Conservation (phyloP, 1,140 invertebrate genomes). For the Ganaspis sp. region DNA sequence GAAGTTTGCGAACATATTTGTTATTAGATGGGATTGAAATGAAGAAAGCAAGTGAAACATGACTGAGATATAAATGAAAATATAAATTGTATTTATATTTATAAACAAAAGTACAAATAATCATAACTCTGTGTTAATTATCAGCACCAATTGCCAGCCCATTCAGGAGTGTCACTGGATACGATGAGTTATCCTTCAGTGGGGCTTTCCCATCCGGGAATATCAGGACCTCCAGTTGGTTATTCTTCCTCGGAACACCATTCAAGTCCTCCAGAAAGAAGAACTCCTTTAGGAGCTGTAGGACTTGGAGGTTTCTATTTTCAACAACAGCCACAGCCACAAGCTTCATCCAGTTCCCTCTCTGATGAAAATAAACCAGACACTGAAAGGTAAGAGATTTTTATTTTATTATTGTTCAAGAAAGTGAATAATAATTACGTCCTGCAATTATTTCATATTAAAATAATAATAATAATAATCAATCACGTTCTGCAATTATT, state of each 20-base stretch:
- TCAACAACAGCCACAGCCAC: conserved; percentile 77
- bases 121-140: conserved; percentile 27
- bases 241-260: conserved; percentile 77
- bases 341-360: conserved; percentile 74
- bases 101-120: background rate
- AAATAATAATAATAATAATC: no score
- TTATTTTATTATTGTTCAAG: no score
- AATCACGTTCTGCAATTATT: no score
- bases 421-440: no score
- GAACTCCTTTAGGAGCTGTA: conserved; percentile 88
- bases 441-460: conserved; percentile 19
- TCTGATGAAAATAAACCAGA: conserved; percentile 89
- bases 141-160: conserved; percentile 64
- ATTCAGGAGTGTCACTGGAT: conserved; percentile 61
- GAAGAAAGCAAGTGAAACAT: no score
- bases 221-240: conserved; percentile 57
- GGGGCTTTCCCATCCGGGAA: conserved; percentile 62
- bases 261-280: conserved; percentile 81
- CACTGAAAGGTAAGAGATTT: conserved; percentile 65
- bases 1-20: no score
- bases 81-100: background rate
- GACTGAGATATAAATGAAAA: no score
- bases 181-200: conserved; percentile 66
- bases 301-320: conserved; percentile 88
- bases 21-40: no score